These are phyloP conservation scores for Xestoiulus laeticollis DNA, from an alignment of 2,888 invertebrate species.

Conservation along the genomic window DNA sequence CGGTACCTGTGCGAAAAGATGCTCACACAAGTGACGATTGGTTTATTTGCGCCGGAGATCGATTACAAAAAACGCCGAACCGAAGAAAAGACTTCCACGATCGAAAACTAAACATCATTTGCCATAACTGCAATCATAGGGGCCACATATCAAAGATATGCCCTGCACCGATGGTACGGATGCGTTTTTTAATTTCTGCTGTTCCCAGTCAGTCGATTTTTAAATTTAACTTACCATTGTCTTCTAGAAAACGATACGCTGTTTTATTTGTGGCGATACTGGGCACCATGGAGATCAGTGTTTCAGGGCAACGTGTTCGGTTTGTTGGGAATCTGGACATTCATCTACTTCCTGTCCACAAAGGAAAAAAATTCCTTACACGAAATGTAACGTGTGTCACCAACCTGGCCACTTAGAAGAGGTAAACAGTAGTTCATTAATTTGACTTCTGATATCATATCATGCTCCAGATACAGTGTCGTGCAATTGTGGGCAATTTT, in stretches of 20 bases:
- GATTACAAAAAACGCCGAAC: not conserved
- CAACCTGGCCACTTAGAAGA: not conserved
- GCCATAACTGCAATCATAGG: slow-evolving; percentile 29
- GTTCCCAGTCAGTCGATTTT: not conserved
- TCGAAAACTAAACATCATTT: not conserved
- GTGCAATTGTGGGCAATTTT: no score
- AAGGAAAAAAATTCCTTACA: not conserved
- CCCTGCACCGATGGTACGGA: not conserved
- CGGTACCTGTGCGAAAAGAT: slow-evolving; percentile 7
- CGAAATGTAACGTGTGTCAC: not conserved
- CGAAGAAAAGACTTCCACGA: not conserved
- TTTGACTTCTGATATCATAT: no score
- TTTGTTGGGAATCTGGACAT: slow-evolving; percentile 46
- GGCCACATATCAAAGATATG: slow-evolving; percentile 39
- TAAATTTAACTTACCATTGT: not conserved
- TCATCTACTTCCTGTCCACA: not conserved
- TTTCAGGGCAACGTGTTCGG: not conserved
- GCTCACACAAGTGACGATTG: slow-evolving; percentile 31
- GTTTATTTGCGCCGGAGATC: slow-evolving; percentile 27
- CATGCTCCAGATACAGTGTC: no score
- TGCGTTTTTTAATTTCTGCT: not conserved
- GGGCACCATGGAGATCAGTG: slow-evolving; percentile 5
- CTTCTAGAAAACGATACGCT: slow-evolving; percentile 34
- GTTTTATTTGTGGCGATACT: slow-evolving; percentile 41
- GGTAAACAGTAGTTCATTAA: slow-evolving; percentile 32